Percentiles rank a stretch among this genome's conserved stretches.
Conservation (phyloP, 2,797 vertebrate species). For the Mormyrus hasselquistii region DNA sequence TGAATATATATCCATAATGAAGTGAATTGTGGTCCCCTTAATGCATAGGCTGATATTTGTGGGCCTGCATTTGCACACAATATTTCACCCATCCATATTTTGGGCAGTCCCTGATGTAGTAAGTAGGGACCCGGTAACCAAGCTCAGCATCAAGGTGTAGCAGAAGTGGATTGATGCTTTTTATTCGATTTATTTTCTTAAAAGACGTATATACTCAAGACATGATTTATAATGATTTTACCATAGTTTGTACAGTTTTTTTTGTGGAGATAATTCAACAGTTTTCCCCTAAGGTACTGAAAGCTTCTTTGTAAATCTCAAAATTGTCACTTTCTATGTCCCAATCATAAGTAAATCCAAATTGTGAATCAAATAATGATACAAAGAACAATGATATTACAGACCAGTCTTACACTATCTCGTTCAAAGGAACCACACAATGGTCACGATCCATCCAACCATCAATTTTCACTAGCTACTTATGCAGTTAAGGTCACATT, state of each 20-base stretch:
- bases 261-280: neutral
- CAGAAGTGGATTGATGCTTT: neutral
- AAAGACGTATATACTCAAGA: neutral
- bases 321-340: neutral
- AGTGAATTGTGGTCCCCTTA: neutral
- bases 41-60: neutral
- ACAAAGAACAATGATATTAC: neutral
- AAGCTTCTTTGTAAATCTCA: neutral
- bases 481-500: neutral
- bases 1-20: neutral
- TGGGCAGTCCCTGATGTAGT: neutral
- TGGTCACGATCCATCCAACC: neutral
- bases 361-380: neutral
- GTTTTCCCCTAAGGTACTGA: neutral
- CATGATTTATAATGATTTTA: neutral
- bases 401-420: neutral
- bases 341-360: neutral
- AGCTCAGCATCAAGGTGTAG: neutral
- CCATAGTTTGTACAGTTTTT: neutral
- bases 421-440: neutral
- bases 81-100: neutral
- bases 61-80: neutral
- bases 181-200: neutral
- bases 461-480: neutral
- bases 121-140: neutral